phyloP scores from a whole-genome alignment of 2,797 vertebrate genomes.

The Falco naumanni region DNA sequence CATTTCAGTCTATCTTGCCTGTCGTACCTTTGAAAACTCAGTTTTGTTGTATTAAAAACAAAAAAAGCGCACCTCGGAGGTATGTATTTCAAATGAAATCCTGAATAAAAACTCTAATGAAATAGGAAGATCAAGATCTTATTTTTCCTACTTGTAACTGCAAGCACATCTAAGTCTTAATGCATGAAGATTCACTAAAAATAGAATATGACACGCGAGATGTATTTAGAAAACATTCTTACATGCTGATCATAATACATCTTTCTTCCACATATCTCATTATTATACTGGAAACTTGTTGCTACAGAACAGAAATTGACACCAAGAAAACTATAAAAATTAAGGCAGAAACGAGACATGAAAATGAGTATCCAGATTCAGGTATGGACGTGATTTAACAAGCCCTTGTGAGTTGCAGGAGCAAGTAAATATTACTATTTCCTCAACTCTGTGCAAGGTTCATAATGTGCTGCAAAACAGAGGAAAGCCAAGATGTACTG shows the following conservation, averaged over 20 bases:
- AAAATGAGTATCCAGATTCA: background rate
- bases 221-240: background rate
- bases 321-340: background rate
- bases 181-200: rapidly evolving
- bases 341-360: background rate
- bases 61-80: rapidly evolving
- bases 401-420: background rate
- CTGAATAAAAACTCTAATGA: background rate
- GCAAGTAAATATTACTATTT: background rate
- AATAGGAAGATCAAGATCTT: background rate
- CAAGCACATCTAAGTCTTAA: background rate
- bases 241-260: background rate
- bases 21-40: background rate
- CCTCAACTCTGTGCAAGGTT: background rate
- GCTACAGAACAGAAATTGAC: background rate
- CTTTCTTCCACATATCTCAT: background rate
- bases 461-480: background rate
- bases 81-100: background rate
- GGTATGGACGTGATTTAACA: background rate
- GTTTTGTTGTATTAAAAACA: background rate
- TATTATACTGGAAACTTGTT: background rate
- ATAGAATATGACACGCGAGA: background rate
- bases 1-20: background rate
- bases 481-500: background rate
- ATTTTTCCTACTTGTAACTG: background rate